A percentile compares a stretch with the other conserved stretches of the same genome.
Evolutionary conservation across 2,888 invertebrate species (phyloP).

Genomic region (Dasypogon diadema): DNA sequence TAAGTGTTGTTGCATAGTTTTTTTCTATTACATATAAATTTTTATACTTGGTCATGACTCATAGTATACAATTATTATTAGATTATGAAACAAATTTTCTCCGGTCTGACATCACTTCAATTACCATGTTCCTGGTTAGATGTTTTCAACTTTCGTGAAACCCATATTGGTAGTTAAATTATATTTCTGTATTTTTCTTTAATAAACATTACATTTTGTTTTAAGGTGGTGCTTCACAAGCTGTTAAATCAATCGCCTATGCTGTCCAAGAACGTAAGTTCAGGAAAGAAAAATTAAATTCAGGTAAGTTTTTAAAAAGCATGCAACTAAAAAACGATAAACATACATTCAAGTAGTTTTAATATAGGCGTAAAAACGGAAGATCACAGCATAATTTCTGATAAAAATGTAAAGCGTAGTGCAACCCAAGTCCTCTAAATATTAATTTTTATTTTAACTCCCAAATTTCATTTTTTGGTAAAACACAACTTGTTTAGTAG

Average conservation of each 20-base stretch:
- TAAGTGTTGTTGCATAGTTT: too few species aligned
- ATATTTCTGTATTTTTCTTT: neutral
- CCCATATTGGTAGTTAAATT: constrained; percentile 61
- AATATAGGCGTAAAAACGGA: too few species aligned
- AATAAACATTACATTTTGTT: constrained; percentile 24
- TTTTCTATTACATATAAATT: too few species aligned
- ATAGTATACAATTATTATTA: constrained; percentile 63
- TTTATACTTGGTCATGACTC: neutral
- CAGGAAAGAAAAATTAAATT: constrained; percentile 62
- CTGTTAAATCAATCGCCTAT: constrained; percentile 64
- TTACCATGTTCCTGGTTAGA: constrained; percentile 76
- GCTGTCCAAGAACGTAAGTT: constrained; percentile 62
- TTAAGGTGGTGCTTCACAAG: constrained; percentile 62
- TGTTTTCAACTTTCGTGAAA: constrained; percentile 69
- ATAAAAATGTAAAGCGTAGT: too few species aligned
- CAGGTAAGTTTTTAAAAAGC: too few species aligned
- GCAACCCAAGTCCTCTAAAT: too few species aligned
- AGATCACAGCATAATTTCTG: too few species aligned
- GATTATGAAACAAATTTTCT: constrained; percentile 80
- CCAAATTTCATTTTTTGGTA: too few species aligned
- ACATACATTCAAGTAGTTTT: too few species aligned
- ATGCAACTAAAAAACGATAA: too few species aligned
- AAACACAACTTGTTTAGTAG: too few species aligned
- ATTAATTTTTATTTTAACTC: too few species aligned
- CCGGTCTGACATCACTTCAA: constrained; percentile 76